A percentile compares a stretch with the other conserved stretches of the same genome.
phyloP scores from a whole-genome alignment of 2,888 invertebrate species.

The Colletes collaris region DNA sequence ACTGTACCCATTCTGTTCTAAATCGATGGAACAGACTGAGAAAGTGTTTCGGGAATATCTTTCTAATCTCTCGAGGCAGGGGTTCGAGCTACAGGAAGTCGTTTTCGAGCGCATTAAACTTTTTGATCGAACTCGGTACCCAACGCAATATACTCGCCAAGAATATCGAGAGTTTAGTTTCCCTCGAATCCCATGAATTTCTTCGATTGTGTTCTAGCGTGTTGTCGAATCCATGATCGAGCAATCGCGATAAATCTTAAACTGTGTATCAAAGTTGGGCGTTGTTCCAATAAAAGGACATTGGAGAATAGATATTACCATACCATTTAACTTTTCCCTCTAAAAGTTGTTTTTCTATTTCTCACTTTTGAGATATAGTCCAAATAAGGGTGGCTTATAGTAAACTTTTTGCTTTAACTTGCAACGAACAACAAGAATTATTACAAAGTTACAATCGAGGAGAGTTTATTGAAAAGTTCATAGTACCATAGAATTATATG shows the following conservation, averaged over 20 bases:
- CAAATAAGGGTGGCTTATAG: no score
- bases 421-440: no score
- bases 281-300: no score
- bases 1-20: no score
- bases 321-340: no score
- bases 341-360: no score
- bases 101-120: conserved; percentile 37
- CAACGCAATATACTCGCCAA: conserved; percentile 11
- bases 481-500: no score
- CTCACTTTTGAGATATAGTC: no score
- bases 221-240: not conserved
- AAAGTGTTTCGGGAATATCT: conserved; percentile 8
- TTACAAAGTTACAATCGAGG: no score
- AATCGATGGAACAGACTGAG: conserved; percentile 12
- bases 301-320: no score
- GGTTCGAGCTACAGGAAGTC: not conserved
- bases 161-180: not conserved
- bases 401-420: no score
- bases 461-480: no score
- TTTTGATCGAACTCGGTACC: conserved; percentile 21
- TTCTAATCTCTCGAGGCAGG: conserved; percentile 29
- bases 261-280: not conserved
- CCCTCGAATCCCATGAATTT: not conserved
- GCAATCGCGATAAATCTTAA: not conserved
- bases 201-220: conserved; percentile 5